Evolutionary conservation across 2,888 invertebrate genomes (phyloP).

Genomic region (Zonitis immaculata): DNA sequence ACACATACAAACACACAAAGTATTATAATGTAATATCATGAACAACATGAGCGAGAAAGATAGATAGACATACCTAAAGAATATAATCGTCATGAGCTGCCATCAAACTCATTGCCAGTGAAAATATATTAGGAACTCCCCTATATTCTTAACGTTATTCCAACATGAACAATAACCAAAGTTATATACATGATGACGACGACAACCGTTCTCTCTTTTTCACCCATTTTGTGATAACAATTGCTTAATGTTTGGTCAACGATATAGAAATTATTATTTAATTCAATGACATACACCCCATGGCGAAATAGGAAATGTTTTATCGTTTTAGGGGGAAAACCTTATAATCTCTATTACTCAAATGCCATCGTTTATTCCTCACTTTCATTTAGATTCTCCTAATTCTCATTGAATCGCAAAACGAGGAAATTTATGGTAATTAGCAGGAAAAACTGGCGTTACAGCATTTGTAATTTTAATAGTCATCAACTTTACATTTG

Average conservation of each 20-base stretch:
- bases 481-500: neutral
- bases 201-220: constrained; percentile 10
- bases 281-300: constrained; percentile 24
- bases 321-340: constrained; percentile 23
- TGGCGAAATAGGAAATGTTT: constrained; percentile 9
- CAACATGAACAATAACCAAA: constrained; percentile 19
- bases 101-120: constrained; percentile 38
- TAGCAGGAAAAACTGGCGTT: too few relatives aligned
- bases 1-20: constrained; percentile 6
- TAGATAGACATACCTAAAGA: neutral
- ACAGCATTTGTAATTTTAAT: neutral
- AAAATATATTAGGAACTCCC: constrained; percentile 37
- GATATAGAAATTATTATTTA: constrained; percentile 43
- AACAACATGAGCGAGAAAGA: neutral
- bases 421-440: too few relatives aligned
- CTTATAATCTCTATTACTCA: neutral
- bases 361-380: too few relatives aligned
- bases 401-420: too few relatives aligned
- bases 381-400: neutral
- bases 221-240: constrained; percentile 20
- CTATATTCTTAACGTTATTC: constrained; percentile 39
- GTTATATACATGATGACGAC: constrained; percentile 12
- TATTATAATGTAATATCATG: constrained; percentile 1
- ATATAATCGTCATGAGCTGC: constrained; percentile 31
- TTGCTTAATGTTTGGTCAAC: constrained; percentile 41